Evolutionary conservation across 2,888 invertebrate species (phyloP).

Genomic region (Heliconius sara): DNA sequence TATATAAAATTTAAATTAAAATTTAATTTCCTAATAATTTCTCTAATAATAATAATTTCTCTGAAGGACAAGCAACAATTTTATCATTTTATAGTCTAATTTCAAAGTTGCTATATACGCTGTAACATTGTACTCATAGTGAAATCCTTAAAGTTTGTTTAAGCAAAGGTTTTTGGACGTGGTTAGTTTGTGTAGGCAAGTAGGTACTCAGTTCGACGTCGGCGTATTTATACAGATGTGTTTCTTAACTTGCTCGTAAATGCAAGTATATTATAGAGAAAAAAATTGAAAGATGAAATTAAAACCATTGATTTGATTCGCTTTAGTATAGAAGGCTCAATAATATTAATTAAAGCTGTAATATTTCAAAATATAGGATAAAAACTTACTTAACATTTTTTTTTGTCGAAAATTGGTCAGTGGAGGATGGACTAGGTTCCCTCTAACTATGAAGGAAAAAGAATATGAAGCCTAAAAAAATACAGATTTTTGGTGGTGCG

Average conservation of each 20-base stretch:
- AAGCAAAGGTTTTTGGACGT: constrained; percentile 19
- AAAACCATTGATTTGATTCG: not conserved
- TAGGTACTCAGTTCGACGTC: constrained; percentile 19
- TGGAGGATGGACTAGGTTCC: no score
- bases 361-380: no score
- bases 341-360: no score
- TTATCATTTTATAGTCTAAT: constrained; percentile 8
- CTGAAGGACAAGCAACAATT: not conserved
- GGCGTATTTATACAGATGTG: constrained; percentile 7
- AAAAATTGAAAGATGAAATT: not conserved
- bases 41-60: no score
- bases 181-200: constrained; percentile 29
- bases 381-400: no score
- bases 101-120: constrained; percentile 16
- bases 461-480: no score
- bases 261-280: not conserved
- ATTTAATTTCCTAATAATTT: no score
- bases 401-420: no score
- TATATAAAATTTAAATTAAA: not conserved
- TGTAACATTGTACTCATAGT: constrained; percentile 16
- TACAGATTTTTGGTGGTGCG: no score
- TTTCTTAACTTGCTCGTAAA: not conserved
- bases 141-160: constrained; percentile 20
- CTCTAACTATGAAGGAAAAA: no score
- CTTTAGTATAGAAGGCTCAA: no score